Evolutionary conservation across 2,113 vertebrate genomes (phyloP).

Genomic region (Prionailurus viverrinus): DNA sequence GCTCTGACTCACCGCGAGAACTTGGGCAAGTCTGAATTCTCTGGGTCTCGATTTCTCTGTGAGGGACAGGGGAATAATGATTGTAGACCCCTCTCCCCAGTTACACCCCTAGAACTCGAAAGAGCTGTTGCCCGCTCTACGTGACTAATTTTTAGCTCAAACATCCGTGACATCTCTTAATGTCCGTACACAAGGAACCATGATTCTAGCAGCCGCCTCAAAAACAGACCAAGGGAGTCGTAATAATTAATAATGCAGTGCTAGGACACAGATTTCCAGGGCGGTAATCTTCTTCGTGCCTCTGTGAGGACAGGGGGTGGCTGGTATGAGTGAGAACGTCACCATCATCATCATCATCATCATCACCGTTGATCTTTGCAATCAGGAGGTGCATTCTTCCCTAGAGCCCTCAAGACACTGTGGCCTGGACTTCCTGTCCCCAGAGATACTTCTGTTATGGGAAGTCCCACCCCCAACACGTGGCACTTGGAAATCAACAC

Average conservation of each 20-base stretch:
- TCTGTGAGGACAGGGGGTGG: background rate
- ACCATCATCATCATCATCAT: too few relatives aligned
- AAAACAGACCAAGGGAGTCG: background rate
- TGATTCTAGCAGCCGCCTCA: background rate
- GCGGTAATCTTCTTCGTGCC: background rate
- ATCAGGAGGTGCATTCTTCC: background rate
- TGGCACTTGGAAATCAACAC: background rate
- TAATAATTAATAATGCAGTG: rapidly evolving
- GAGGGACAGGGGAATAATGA: too few relatives aligned
- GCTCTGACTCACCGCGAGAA: background rate
- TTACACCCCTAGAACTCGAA: background rate
- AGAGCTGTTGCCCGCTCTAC: background rate
- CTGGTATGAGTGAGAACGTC: background rate
- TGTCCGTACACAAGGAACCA: background rate
- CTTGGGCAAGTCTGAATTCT: background rate
- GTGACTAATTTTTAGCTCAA: background rate
- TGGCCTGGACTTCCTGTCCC: background rate
- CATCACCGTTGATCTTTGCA: background rate
- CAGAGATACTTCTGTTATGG: rapidly evolving
- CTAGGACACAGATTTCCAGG: background rate
- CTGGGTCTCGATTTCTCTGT: background rate
- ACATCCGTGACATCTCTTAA: background rate
- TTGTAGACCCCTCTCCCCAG: background rate
- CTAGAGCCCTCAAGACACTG: background rate
- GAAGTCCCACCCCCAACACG: rapidly evolving